Conservation (phyloP, 2,888 invertebrate species). For the Hoplodrina blanda region DNA sequence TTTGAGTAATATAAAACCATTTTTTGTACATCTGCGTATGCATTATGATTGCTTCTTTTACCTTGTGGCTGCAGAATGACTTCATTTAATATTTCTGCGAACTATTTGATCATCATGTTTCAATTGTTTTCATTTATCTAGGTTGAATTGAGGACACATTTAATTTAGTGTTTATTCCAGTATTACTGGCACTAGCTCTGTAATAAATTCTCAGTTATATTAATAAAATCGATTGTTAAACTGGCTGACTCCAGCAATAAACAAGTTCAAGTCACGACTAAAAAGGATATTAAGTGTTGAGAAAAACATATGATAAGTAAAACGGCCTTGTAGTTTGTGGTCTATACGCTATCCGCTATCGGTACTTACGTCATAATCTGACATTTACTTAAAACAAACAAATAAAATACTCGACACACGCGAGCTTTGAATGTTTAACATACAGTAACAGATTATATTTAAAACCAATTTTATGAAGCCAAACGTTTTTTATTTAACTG, state of each 20-base stretch:
- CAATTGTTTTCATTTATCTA: conserved; percentile 40
- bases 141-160: conserved; percentile 24
- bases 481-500: conserved; percentile 2
- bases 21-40: conserved; percentile 51
- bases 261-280: conserved; percentile 22
- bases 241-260: neutral
- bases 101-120: conserved; percentile 41
- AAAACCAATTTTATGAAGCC: conserved; percentile 9
- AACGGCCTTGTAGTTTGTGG: conserved; percentile 32
- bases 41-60: conserved; percentile 47
- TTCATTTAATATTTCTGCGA: conserved; percentile 42
- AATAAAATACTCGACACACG: conserved; percentile 4
- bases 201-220: conserved; percentile 14
- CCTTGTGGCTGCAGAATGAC: conserved; percentile 34
- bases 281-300: conserved; percentile 25
- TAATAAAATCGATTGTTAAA: conserved; percentile 13
- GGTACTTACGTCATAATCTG: conserved; percentile 37
- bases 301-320: conserved; percentile 47
- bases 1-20: conserved; percentile 37
- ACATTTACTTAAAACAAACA: conserved; percentile 30
- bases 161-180: conserved; percentile 6
- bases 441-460: neutral
- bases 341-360: conserved; percentile 1
- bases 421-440: conserved; percentile 14
- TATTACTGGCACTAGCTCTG: neutral